These are phyloP conservation scores for Odobenus rosmarus DNA, from an alignment of 2,113 vertebrate genomes.

Conservation along the genomic window DNA sequence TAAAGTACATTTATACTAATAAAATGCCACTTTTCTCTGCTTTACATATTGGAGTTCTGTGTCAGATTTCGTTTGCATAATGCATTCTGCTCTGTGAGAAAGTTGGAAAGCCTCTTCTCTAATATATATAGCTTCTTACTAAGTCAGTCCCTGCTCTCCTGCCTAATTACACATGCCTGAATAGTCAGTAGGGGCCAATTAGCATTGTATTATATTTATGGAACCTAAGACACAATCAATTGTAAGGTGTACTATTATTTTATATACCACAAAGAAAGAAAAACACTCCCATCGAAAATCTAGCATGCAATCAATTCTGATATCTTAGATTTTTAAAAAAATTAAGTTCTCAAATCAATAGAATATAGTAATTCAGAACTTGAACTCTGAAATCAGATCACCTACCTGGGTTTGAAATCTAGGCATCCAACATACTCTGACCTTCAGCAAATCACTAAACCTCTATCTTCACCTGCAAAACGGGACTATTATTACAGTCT, in stretches of 20 bases:
- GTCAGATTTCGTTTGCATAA: conserved; percentile 73
- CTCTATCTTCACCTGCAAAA: conserved; percentile 6
- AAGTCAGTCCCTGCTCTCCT: not conserved
- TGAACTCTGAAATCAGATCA: not conserved
- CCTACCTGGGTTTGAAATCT: not conserved
- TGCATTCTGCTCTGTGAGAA: conserved; percentile 47
- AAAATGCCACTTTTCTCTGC: conserved; percentile 27
- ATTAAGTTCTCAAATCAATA: conserved; percentile 10
- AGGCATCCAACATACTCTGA: not conserved
- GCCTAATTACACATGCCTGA: conserved; percentile 29
- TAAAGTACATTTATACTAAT: conserved; percentile 39
- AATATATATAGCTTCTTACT: conserved; percentile 51
- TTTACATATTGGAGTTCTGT: conserved; percentile 48
- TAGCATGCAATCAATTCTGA: not conserved
- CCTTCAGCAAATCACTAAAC: not conserved
- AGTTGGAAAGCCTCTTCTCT: conserved; percentile 56
- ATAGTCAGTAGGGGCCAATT: not conserved
- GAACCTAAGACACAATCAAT: not conserved
- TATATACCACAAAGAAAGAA: not conserved
- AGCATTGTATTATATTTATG: conserved; percentile 54
- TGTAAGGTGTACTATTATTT: conserved; percentile 40
- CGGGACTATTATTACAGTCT: not conserved
- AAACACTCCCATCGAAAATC: conserved; percentile 26
- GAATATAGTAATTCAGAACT: not conserved
- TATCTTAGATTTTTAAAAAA: not conserved